Evolutionary conservation across 2,888 invertebrate genomes (phyloP), one percentile per base, ranked within the genome.

Genomic region (Priocnemis perturbator): DNA sequence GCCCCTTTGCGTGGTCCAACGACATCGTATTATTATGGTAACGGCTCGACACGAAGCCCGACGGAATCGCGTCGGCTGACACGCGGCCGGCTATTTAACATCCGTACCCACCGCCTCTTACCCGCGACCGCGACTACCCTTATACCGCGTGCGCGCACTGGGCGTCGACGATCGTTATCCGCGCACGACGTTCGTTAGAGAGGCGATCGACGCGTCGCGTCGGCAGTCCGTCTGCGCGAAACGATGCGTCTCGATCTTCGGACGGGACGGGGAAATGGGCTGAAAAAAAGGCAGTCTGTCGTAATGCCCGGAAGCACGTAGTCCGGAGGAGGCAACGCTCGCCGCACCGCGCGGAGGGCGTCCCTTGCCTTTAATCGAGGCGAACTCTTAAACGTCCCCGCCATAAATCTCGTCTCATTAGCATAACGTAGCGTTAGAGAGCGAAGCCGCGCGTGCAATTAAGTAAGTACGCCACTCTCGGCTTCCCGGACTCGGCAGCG

Each of bases 391-490:
- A 79, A 77, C 76, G 79, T 76, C 70, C 69, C 69, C 62, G 66
- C 76, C 71, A 78, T 83, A 82, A 81, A 83, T 83, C 79, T 77
- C 67, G 55, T 66, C 72, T 77, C 78, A 83, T 86, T 85, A 85
- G 83, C 84, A 85, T 85, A 85, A 85, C 78, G 82, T 19, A 19
- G 50, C 85, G 85, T 86, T 85, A 83, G 77, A 73, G 79, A 79
- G 78, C 76, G 78, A 79, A 78, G 80, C 80, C 75, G 78, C 79
- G 76, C 74, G 80, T 81, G 83, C 82, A 86, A 86, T 86, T 85
- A 86, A 86, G 81, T 83, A 82, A 84, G 81, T 81, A 80, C 79
- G 79, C 75, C 71, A 71, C 77, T 80, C 72, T 77, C 74, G 65
- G 68, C 71, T 73, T 68, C 65, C 68, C 56, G 52, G 58, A 59